A percentile compares a stretch with the other conserved stretches of the same genome.
phyloP scores from a whole-genome alignment of 2,797 vertebrate species.

The Hoplostethus atlanticus region DNA sequence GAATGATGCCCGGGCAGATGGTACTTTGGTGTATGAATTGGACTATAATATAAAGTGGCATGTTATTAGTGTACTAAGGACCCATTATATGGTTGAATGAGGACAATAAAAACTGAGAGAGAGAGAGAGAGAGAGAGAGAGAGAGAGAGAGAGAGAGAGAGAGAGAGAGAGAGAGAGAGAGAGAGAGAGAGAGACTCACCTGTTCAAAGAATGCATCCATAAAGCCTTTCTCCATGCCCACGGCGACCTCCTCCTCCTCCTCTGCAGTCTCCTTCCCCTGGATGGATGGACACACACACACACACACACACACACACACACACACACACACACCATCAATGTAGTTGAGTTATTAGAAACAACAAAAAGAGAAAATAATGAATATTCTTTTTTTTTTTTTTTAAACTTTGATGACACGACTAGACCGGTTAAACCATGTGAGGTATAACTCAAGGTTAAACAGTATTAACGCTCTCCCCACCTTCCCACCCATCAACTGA shows the following conservation, averaged over 20 bases:
- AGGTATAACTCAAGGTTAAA: slow-evolving; percentile 52
- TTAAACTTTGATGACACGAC: background rate
- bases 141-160: slow-evolving; percentile 8
- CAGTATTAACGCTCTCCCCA: slow-evolving; percentile 14
- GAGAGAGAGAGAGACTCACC: slow-evolving; percentile 79
- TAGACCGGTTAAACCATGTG: background rate
- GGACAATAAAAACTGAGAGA: slow-evolving; percentile 1
- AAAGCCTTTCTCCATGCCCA: slow-evolving; percentile 93
- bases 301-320: background rate
- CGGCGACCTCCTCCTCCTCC: slow-evolving; percentile 93
- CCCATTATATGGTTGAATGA: slow-evolving; percentile 1
- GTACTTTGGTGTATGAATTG: background rate
- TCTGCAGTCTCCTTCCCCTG: slow-evolving; percentile 94
- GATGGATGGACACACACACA: slow-evolving; percentile 66
- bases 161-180: background rate
- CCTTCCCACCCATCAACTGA: slow-evolving; percentile 51
- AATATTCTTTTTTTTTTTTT: too few relatives aligned
- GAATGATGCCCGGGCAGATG: slow-evolving; percentile 17
- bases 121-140: slow-evolving; percentile 3
- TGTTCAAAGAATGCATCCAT: slow-evolving; percentile 99
- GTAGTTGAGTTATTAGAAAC: background rate
- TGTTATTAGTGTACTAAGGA: slow-evolving; percentile 16
- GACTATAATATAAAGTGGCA: slow-evolving; percentile 15
- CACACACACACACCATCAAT: background rate
- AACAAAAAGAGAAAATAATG: background rate